Percentiles rank a stretch among this genome's conserved stretches.
Evolutionary conservation across 2,888 invertebrate species (phyloP).

Genomic region (Leucoptera coffeella): DNA sequence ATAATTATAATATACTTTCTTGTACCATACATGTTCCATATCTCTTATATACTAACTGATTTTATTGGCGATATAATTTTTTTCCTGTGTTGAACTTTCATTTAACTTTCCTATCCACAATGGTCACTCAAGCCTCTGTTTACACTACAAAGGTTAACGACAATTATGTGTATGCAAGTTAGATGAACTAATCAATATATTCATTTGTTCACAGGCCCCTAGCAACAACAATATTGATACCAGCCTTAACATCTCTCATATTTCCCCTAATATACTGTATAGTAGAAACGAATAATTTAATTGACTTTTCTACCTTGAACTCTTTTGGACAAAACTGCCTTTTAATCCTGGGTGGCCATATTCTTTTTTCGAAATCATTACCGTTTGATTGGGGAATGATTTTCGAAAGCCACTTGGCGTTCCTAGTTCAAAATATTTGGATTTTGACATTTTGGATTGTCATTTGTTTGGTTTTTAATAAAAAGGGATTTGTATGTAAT

Average conservation of each 20-base stretch:
- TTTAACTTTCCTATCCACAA: no score
- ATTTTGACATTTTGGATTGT: constrained; percentile 3
- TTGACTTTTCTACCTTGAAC: neutral
- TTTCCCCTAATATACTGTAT: constrained; percentile 3
- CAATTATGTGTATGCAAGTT: neutral
- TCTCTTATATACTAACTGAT: no score
- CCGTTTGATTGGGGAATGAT: constrained; percentile 3
- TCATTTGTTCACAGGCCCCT: constrained; percentile 6
- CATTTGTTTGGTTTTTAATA: constrained; percentile 1
- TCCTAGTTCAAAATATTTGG: constrained; percentile 5
- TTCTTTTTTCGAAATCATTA: constrained; percentile 4
- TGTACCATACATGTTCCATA: no score
- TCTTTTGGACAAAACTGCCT: constrained; percentile 5
- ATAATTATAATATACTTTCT: no score
- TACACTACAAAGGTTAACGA: neutral
- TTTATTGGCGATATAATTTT: no score
- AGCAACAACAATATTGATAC: constrained; percentile 4
- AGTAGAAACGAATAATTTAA: constrained; percentile 1
- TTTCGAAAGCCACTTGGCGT: constrained; percentile 4
- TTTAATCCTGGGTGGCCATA: constrained; percentile 3
- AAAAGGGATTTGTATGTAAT: no score
- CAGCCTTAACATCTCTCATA: constrained; percentile 1
- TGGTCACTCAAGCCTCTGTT: no score
- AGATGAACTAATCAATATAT: no score
- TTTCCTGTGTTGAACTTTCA: no score